A percentile compares a stretch with the other conserved stretches of the same genome.
Conservation (phyloP, 2,113 vertebrate species). For the Syngnathus floridae region DNA sequence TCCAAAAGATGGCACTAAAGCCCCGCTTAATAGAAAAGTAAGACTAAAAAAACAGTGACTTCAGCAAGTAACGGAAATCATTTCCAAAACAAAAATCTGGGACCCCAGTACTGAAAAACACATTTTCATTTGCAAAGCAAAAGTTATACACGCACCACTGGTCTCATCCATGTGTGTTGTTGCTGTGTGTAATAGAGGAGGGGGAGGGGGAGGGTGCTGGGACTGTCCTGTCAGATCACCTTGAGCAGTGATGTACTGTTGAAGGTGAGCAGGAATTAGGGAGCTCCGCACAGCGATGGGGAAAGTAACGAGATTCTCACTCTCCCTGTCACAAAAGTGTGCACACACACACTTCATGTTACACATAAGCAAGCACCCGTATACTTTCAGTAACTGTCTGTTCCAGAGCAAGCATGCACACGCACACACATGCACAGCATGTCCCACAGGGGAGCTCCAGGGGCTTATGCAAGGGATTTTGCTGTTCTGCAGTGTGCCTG, state of each 20-base stretch:
- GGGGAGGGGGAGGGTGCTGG: neutral
- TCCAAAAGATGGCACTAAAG: neutral
- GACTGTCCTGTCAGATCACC: slow-evolving; percentile 38
- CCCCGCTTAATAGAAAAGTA: neutral
- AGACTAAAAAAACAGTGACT: neutral
- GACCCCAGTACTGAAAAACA: neutral
- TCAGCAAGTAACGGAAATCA: neutral
- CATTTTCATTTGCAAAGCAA: neutral
- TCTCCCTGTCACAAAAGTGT: slow-evolving; percentile 5
- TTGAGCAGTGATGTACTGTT: slow-evolving; percentile 42
- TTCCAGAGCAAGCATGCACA: neutral
- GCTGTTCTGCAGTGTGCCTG: slow-evolving; percentile 66
- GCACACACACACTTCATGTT: slow-evolving; percentile 1
- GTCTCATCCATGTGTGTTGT: slow-evolving; percentile 8
- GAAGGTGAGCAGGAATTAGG: slow-evolving; percentile 53
- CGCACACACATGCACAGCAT: slow-evolving; percentile 13
- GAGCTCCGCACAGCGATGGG: slow-evolving; percentile 42
- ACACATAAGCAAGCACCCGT: slow-evolving; percentile 7
- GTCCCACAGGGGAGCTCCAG: slow-evolving; percentile 52
- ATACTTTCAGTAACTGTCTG: slow-evolving; percentile 25
- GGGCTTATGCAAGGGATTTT: slow-evolving; percentile 60
- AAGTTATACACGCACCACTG: neutral
- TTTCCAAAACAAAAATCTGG: neutral
- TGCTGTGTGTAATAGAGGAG: slow-evolving; percentile 8
- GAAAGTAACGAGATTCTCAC: slow-evolving; percentile 56